Evolutionary conservation across 2,797 vertebrate genomes (phyloP).

Genomic region (Melanotaenia nigrans): DNA sequence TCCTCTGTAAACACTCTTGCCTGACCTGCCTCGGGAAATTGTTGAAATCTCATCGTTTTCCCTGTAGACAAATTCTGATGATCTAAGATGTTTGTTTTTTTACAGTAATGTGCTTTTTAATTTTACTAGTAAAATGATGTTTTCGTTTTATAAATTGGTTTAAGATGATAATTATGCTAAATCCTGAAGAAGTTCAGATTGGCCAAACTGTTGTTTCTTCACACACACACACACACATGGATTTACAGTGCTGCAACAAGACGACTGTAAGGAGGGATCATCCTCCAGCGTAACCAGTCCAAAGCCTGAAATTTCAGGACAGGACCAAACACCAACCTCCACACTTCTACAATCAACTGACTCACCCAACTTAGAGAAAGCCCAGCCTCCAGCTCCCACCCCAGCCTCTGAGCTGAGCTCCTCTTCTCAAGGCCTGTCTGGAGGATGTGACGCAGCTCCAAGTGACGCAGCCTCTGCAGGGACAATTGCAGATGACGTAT

Average conservation of each 20-base stretch:
- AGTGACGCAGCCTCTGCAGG: constrained; percentile 35
- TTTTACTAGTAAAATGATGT: neutral
- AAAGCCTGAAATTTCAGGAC: constrained; percentile 22
- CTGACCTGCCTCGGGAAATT: neutral
- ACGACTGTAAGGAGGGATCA: constrained; percentile 37
- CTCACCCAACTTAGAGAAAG: constrained; percentile 42
- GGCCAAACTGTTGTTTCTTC: constrained; percentile 72
- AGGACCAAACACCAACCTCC: constrained; percentile 34
- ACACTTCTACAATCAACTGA: constrained; percentile 37
- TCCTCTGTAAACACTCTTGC: neutral
- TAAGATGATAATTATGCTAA: constrained; percentile 7
- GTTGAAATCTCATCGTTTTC: too few species aligned
- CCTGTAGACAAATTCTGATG: too few species aligned
- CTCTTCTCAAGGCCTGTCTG: constrained; percentile 28
- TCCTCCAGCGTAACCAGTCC: constrained; percentile 38
- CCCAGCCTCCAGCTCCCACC: constrained; percentile 27
- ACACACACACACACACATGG: constrained; percentile 33
- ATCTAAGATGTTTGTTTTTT: too few species aligned
- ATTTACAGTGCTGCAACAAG: constrained; percentile 62
- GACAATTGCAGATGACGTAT: constrained; percentile 61
- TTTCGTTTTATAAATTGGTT: too few species aligned
- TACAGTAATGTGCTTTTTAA: neutral
- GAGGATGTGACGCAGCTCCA: constrained; percentile 15
- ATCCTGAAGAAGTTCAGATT: constrained; percentile 12
- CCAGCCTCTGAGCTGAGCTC: constrained; percentile 36